Percentiles rank a stretch among this genome's conserved stretches.
These are phyloP conservation scores for Bembecia ichneumoniformis DNA, from an alignment of 2,888 invertebrate genomes.

Conservation along the genomic window DNA sequence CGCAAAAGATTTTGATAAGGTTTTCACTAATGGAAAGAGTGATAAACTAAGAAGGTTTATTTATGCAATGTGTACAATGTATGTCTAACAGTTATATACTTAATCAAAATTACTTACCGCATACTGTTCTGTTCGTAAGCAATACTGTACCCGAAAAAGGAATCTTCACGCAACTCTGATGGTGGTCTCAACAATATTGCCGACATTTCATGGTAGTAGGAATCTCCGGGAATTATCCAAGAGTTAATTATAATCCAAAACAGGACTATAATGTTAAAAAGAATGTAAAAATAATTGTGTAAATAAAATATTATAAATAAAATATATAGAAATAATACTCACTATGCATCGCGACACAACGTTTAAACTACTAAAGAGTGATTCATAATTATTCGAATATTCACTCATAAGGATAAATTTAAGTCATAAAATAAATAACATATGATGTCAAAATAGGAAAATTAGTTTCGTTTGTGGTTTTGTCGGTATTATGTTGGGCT, in stretches of 20 bases:
- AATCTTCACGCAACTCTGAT: constrained; percentile 5
- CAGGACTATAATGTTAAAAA: background rate
- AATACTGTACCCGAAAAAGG: constrained; percentile 41
- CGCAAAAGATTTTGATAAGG: too few species aligned
- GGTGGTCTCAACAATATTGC: constrained; percentile 10
- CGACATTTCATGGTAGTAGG: constrained; percentile 15
- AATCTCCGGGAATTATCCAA: background rate
- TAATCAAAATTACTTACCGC: constrained; percentile 2
- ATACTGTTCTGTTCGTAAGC: constrained; percentile 4
- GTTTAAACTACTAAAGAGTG: too few species aligned
- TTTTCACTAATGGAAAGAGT: too few species aligned
- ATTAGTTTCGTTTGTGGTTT: background rate
- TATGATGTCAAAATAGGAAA: background rate
- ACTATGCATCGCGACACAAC: background rate
- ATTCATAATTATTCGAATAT: background rate
- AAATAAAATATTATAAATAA: background rate
- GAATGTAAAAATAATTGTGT: background rate
- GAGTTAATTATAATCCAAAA: background rate
- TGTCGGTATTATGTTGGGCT: background rate
- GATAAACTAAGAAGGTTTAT: too few species aligned
- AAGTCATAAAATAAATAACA: background rate
- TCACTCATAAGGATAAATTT: background rate
- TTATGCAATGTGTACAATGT: too few species aligned
- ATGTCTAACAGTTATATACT: too few species aligned
- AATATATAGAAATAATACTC: background rate